Base-by-base conservation (phyloP, 1,140 invertebrate species). In the Parasteatoda tepidariorum region DNA sequence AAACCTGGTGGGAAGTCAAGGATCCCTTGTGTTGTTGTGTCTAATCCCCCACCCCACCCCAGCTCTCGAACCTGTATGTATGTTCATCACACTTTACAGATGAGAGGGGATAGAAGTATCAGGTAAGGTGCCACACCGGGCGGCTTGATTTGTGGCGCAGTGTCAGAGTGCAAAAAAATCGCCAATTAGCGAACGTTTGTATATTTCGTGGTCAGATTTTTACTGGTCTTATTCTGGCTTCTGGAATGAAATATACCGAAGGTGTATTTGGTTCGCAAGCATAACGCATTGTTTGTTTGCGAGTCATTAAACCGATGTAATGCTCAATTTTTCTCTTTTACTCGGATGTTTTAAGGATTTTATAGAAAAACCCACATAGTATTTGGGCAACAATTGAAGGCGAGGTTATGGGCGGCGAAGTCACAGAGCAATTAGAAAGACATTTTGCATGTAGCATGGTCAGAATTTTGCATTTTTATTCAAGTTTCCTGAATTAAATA, bases 91-190 rank as follows among this genome's bases (percentile, higher is more conserved):
- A 55, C 48, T n/a, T 18, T 30, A n/a, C 18, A 38, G 41, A 31
- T 15, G 34, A 28, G 48, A 26, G 41, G 24, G 68, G 38, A 11
- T 9, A 18, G 68, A 13, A 67, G 7, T 9, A 9, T 48, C 38
- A 13, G 38, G 1, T 2, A 48, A 48, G 61, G 6, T 31, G 18
- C 57, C 3, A 54, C 3, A 13, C 18, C 30, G 54, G 68, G 34
- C 48, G 38, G 38, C 15, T 26, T 79, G 62, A 67, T 79, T 67
- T 79, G 75, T 76, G 24, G 34, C 54, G 18, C 34, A 26, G 34
- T 48, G 73, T 41, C 73, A 76, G 34, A 30, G 26, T 2, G 9
- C 38, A 48, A 48, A 48, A 48, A 48, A 71, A 71, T 26, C 68
- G 55, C 68, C 68, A 71, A 71, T 71, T 71, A 71, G 68, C 41